Conservation (phyloP, 1,140 invertebrate species). For the Nasonia vitripennis region DNA sequence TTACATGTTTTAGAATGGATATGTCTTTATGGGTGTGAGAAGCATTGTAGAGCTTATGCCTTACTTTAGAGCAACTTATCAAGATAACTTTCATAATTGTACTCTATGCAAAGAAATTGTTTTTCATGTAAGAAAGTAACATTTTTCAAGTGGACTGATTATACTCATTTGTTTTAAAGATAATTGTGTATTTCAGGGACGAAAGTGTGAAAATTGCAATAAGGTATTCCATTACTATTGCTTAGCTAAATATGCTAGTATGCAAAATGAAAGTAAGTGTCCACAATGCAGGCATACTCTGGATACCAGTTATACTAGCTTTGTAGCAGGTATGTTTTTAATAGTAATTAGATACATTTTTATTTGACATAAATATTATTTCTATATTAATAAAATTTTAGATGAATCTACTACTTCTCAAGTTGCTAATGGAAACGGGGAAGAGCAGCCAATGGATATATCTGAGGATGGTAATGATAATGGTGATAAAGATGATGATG, state of each 20-base stretch:
- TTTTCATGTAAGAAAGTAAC: conserved; percentile 64
- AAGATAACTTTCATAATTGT: conserved; percentile 60
- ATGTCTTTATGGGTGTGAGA: conserved; percentile 65
- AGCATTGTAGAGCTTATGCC: conserved; percentile 66
- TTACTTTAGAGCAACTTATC: conserved; percentile 65
- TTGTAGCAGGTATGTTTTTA: conserved; percentile 32
- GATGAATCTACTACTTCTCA: background rate
- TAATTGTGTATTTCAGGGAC: conserved; percentile 57
- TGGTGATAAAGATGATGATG: background rate
- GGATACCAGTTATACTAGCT: background rate
- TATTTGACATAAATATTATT: background rate
- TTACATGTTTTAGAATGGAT: conserved; percentile 58
- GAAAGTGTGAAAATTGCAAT: conserved; percentile 61
- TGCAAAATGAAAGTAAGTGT: conserved; percentile 56
- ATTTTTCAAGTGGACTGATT: conserved; percentile 8
- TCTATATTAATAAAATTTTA: background rate
- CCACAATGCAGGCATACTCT: conserved; percentile 54
- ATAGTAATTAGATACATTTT: background rate
- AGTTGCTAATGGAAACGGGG: background rate
- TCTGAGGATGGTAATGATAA: conserved; percentile 17
- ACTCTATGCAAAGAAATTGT: conserved; percentile 64
- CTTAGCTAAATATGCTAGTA: conserved; percentile 53
- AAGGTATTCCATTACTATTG: conserved; percentile 58
- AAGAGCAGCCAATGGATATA: conserved; percentile 32
- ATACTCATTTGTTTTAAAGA: background rate